Evolutionary conservation across 2,888 invertebrate genomes (phyloP).

Genomic region (Nymphalis c-album): DNA sequence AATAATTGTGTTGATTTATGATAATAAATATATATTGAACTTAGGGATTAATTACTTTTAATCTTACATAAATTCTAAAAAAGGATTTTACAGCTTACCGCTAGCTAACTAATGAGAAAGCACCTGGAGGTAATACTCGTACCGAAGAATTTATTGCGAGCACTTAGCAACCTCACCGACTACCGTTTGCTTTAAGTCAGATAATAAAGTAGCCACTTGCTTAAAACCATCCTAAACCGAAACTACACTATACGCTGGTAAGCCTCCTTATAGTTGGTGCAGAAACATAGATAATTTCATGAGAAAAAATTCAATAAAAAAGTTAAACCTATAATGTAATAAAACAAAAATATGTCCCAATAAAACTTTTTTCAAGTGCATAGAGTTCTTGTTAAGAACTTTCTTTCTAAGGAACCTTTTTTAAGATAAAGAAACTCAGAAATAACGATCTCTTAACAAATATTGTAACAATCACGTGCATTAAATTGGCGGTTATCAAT

Average conservation of each 20-base stretch:
- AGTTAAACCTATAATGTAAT: too few relatives aligned
- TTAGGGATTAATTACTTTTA: conserved; percentile 9
- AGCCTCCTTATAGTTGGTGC: not conserved
- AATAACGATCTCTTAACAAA: conserved; percentile 18
- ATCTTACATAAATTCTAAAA: conserved; percentile 21
- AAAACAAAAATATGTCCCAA: too few relatives aligned
- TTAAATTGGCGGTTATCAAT: conserved; percentile 24
- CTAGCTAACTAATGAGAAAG: conserved; percentile 61
- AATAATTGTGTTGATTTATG: not conserved
- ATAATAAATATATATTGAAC: not conserved
- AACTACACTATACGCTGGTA: conserved; percentile 5
- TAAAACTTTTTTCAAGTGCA: too few relatives aligned
- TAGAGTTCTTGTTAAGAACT: too few relatives aligned
- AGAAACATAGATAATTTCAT: not conserved
- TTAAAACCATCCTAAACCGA: conserved; percentile 48
- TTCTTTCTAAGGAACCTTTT: too few relatives aligned
- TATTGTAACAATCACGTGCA: conserved; percentile 22
- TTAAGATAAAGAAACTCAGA: not conserved
- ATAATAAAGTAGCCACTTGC: conserved; percentile 53
- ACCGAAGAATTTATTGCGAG: conserved; percentile 66
- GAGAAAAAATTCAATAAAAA: too few relatives aligned
- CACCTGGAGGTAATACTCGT: conserved; percentile 63
- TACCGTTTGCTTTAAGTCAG: conserved; percentile 57
- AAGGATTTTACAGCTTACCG: conserved; percentile 33
- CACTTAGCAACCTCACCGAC: conserved; percentile 65